Base-by-base conservation (phyloP, 1,140 invertebrate genomes). In the Leptoteleia sp. region DNA sequence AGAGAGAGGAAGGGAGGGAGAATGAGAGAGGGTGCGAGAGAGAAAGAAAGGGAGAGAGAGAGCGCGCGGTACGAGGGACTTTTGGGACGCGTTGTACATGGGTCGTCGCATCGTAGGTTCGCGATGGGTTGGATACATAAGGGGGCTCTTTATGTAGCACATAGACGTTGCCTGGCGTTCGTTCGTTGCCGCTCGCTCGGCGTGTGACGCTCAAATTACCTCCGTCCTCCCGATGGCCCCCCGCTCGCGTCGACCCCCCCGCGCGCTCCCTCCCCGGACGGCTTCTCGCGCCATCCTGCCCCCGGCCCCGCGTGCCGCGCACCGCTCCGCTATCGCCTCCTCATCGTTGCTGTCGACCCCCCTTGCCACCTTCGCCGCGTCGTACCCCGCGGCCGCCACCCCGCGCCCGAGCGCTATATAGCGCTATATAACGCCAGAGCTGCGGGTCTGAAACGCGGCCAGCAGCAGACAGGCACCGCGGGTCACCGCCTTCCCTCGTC, bases 151-250 rank as follows among this genome's bases (percentile, higher is more conserved):
- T 87, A 87, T 87, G 87, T 88, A 85, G 85, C 86, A 86, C 86
- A 88, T 86, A 86, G 86, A 84, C 84, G 86, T 83, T 83, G 83
- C 81, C 81, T 85, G 83, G 81, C 84, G 72, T 79, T 81, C 79
- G 82, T 86, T 82, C 81, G 84, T 85, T 85, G 79, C 80, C 79
- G 75, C 64, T 64, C 68, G 83, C 87, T 88, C 85, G 84, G 85
- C 87, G 87, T 88, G 87, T 88, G 86, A 88, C 87, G 87, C 87
- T 88, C 87, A 88, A 88, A 89, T 88, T 89, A 87, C 79, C 81
- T 68, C 77, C 59, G 79, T 70, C 72, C 76, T 75, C 73, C 68
- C 59, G 47, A 29, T 47, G 59, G 22, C 47, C n/a, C n/a, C n/a
- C n/a, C n/a, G n/a, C n/a, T n/a, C n/a, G n/a, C n/a, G n/a, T n/a